Base-by-base conservation (phyloP, 1,140 invertebrate genomes). In the Platyscapa corneri region DNA sequence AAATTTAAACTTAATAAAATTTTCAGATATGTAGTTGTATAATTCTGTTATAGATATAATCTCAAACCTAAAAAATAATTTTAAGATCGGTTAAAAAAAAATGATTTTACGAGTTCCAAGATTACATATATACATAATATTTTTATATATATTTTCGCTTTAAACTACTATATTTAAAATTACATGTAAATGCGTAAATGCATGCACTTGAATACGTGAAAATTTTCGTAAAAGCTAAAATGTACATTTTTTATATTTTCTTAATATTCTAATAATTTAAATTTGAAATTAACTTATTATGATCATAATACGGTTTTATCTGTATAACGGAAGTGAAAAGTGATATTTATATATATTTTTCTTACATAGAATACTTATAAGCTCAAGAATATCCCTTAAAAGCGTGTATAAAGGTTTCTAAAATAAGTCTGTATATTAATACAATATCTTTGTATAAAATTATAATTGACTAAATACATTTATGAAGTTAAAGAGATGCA, bases 291-390 rank as follows among this genome's bases (percentile, higher is more conserved):
- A 37, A 74, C 18, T 27, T 74, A 37, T 14, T 42, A 42, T 42
- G 46, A 16, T 46, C 27, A 5, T 39, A n/a, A 39, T 20, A 65
- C 46, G 0, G 3, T 42, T n/a, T 32, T 5, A 14, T 27, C 3
- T 37, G 32, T 14, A 34, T 64, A 60, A 64, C 8, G 37, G 6
- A n/a, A 39, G 32, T 37, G 1, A 30, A 70, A 10, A 70, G 37
- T 70, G 37, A 18, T 27, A 80, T 67, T 32, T 30, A 39, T 67
- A 8, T 67, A 30, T 7, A 80, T 20, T 30, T 80, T 65, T 37
- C 5, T 42, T 80, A n/a, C 10, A 80, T 67, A 67, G 67, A 80
- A 80, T 65, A 74, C 23, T n/a, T 67, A 37, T 1, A 42, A 74
- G 37, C 23, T 67, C 23, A 10, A 46, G 18, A 8, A n/a, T 80